Evolutionary conservation across 2,888 invertebrate species (phyloP), one percentile per base, ranked within the genome.

Genomic region (Hyles lineata): DNA sequence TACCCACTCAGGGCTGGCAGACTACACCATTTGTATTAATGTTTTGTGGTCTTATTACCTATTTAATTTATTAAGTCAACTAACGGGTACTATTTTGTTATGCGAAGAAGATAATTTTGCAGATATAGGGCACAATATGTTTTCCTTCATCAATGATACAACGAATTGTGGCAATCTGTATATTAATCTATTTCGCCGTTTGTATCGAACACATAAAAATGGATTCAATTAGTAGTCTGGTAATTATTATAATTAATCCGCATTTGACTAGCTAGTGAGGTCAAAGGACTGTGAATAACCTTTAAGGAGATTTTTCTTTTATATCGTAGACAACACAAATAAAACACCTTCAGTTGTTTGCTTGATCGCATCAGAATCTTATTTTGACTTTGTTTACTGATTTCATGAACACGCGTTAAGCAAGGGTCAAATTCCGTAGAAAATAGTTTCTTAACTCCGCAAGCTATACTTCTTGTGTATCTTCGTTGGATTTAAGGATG

Each of bases 351-450:
- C 43, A 23, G 58, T 59, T 59, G 9, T 59, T 21, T 59, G 58
- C n/a, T 63, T 35, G 35, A 50, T 11, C 17, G 67, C 15, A 50
- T n/a, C 11, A 7, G 23, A 67, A 50, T 67, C 50, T 50, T 67
- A 63, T 17, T 50, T 67, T 63, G 32, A n/a, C 11, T 67, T 43
- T 67, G 43, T 67, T 67, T 67, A 67, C 19, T 17, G 23, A 23
- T 5, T 1, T 67, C 43, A 11, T 67, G 50, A 67, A 62, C 50
- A 17, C 43, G 23, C 67, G 23, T 67, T 67, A 67, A 67, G 67
- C 50, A 67, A 67, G 67, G 67, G 67, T 50, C 67, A 67, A 67
- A 67, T 67, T 67, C 67, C 67, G 21, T 50, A 21, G 67, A 67
- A 63, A 63, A 67, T 43, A 67, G 23, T 23, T 67, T 50, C 23